Base-by-base conservation (phyloP, 2,888 invertebrate genomes). In the Yponomeuta evonymella region DNA sequence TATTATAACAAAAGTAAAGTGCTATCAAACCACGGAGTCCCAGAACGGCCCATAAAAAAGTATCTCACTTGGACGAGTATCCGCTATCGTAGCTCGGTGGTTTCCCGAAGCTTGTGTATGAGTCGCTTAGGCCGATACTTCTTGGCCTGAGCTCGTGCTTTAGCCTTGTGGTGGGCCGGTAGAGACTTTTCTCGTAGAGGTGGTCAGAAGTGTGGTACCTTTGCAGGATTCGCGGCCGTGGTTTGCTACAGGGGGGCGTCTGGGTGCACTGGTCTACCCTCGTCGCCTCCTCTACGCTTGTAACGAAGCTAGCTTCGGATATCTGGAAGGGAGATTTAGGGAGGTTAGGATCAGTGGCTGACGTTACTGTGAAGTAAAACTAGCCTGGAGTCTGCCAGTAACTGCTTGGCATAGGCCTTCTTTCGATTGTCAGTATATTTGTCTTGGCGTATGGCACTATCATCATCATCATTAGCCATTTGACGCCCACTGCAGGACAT, bases 201-300 rank as follows among this genome's bases (percentile, higher is more conserved):
- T 92, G 85, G 87, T 94, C 94, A 67, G 90, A 87, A 23, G 94
- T 94, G 82, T 93, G 88, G 79, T 93, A 91, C 81, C 94, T 86
- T 83, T 93, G 93, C 73, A 94, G 87, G 72, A 88, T 88, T 75
- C 90, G 85, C 73, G 94, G 93, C 74, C 87, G 84, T 64, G 83
- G 75, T 78, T 88, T 90, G 73, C 90, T 90, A 79, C 87, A 82
- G 8, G 91, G 90, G 1, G 91, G 91, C 43, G 92, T 91, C 79
- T 92, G 92, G 9, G 92, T 92, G 78, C 86, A 88, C 84, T 91
- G 91, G 82, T 91, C 91, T 71, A 87, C 83, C 67, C 88, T 83
- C 72, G 79, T 70, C 69, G 86, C 79, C 74, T 92, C 92, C 77
- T 92, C 92, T 12, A 91, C 83, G 77, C 86, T 90, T 73, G 91